Percentiles rank a stretch among this genome's conserved stretches.
Evolutionary conservation across 1,140 invertebrate genomes (phyloP).

Genomic region (Megalopta genalis): DNA sequence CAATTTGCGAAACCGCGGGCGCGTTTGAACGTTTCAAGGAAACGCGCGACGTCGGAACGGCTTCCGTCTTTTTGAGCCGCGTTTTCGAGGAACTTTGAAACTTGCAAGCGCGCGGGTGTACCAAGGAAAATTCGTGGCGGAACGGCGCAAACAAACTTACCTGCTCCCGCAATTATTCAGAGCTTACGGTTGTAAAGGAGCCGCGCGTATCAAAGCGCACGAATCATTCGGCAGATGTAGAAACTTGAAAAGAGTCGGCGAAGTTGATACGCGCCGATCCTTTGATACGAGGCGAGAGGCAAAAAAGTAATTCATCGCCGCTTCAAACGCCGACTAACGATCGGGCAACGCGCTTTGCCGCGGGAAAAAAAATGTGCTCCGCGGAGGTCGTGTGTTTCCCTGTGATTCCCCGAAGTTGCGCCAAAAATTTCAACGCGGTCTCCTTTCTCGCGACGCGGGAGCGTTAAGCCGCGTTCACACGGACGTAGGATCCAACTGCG

Average conservation of each 20-base stretch:
- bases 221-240: neutral
- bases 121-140: neutral
- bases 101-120: neutral
- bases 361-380: neutral
- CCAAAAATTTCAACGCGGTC: too few relatives aligned
- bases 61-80: neutral
- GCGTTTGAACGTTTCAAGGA: neutral
- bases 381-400: too few relatives aligned
- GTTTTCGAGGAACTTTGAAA: neutral
- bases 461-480: neutral
- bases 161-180: neutral
- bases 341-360: neutral
- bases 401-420: too few relatives aligned
- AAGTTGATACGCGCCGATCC: neutral
- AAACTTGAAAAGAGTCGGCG: neutral
- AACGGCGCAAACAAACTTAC: neutral
- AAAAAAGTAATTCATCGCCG: conserved; percentile 1
- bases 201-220: neutral
- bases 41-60: neutral
- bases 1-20: neutral
- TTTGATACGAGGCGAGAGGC: neutral
- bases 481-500: conserved; percentile 21
- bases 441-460: too few relatives aligned
- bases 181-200: neutral
- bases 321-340: neutral